These are phyloP conservation scores for Eupeodes latifasciatus DNA, from an alignment of 2,888 invertebrate genomes.

Conservation along the genomic window DNA sequence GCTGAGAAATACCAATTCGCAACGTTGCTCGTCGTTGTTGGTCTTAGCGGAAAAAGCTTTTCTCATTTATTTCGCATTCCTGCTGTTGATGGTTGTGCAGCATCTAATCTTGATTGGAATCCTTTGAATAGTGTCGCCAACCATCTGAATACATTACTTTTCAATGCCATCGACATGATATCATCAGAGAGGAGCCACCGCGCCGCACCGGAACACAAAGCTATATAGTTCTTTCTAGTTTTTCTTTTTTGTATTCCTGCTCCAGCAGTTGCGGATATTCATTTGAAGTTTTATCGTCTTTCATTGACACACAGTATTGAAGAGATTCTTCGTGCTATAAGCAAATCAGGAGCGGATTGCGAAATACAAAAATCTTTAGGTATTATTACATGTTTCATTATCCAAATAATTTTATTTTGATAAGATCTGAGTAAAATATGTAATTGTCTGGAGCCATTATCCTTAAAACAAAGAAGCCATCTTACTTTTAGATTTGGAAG, in stretches of 20 bases:
- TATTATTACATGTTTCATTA: too few species aligned
- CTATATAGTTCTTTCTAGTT: background rate
- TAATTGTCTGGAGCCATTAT: too few species aligned
- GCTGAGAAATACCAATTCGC: conserved; percentile 15
- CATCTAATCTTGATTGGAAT: conserved; percentile 70
- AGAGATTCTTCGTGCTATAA: background rate
- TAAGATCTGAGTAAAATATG: background rate
- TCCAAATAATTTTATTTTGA: too few species aligned
- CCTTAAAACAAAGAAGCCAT: too few species aligned
- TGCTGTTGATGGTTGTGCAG: conserved; percentile 24
- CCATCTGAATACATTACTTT: conserved; percentile 71
- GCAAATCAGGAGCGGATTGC: background rate
- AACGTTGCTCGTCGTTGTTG: background rate
- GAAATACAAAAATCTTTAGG: too few species aligned
- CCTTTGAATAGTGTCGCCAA: conserved; percentile 74
- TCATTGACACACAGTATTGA: conserved; percentile 43
- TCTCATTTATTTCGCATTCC: conserved; percentile 50
- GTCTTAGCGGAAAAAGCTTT: conserved; percentile 5
- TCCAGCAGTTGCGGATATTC: background rate
- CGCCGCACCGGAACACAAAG: conserved; percentile 16
- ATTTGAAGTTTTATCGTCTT: conserved; percentile 57
- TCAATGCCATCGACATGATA: conserved; percentile 64
- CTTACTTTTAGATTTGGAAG: too few species aligned
- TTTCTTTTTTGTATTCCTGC: background rate
- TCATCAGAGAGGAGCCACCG: conserved; percentile 50